Evolutionary conservation across 2,888 invertebrate species (phyloP).

Genomic region (Tetragonula carbonaria): DNA sequence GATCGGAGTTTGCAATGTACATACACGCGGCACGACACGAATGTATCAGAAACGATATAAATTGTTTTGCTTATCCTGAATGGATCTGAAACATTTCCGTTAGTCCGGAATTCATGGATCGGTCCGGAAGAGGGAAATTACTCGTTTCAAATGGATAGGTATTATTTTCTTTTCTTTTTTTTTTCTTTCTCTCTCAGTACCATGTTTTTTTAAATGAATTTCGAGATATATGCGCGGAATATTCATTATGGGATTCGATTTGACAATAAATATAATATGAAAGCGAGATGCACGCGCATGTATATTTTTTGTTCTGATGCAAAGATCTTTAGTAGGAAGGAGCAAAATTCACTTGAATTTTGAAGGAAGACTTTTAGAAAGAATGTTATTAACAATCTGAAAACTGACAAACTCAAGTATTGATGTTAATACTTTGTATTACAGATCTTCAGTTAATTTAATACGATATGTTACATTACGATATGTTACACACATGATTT

Average conservation of each 20-base stretch:
- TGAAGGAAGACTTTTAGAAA: too few relatives aligned
- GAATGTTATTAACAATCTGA: too few relatives aligned
- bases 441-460: too few relatives aligned
- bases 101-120: background rate
- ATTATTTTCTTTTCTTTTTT: background rate
- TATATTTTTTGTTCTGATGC: too few relatives aligned
- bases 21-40: background rate
- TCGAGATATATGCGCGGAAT: background rate
- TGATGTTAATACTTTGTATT: too few relatives aligned
- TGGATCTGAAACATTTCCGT: background rate
- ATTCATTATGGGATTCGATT: background rate
- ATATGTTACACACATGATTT: too few relatives aligned
- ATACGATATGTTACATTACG: too few relatives aligned
- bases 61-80: slow-evolving; percentile 12
- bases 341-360: too few relatives aligned
- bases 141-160: background rate
- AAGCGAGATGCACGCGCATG: too few relatives aligned
- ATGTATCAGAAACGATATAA: background rate
- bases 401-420: too few relatives aligned
- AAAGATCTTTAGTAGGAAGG: too few relatives aligned
- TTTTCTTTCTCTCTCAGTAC: too few relatives aligned
- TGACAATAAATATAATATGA: background rate
- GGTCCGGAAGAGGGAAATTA: background rate
- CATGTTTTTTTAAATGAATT: slow-evolving; percentile 8
- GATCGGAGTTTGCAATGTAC: background rate